Conservation (phyloP, 1,140 invertebrate species). For the Ladona fulva region DNA sequence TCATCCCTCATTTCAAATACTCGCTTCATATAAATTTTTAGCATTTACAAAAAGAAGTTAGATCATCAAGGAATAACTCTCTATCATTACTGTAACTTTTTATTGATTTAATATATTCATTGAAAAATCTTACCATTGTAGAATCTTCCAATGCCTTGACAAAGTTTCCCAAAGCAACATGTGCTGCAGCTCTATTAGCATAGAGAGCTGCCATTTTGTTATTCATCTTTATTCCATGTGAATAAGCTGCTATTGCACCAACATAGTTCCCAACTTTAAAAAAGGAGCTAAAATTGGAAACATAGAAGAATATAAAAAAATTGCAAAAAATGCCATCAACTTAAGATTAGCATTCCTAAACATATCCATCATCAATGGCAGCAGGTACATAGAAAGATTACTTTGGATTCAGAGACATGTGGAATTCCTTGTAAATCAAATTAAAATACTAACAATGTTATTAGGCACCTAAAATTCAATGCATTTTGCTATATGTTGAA, state of each 20-base stretch:
- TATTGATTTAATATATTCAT: neutral
- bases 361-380: too few species aligned
- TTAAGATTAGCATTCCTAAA: conserved; percentile 15
- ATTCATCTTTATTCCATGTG: conserved; percentile 64
- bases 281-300: conserved; percentile 48
- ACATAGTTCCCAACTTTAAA: conserved; percentile 63
- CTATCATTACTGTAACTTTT: neutral
- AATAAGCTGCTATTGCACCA: conserved; percentile 71
- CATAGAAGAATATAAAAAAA: conserved; percentile 13
- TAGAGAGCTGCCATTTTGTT: conserved; percentile 64
- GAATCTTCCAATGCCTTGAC: conserved; percentile 56
- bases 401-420: too few species aligned
- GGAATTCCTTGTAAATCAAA: too few species aligned
- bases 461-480: too few species aligned
- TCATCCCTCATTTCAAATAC: too few species aligned
- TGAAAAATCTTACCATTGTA: conserved; percentile 41
- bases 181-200: conserved; percentile 63
- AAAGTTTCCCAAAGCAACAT: conserved; percentile 63
- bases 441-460: too few species aligned
- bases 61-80: neutral
- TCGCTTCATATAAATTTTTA: too few species aligned
- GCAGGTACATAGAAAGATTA: too few species aligned
- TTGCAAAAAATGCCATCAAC: conserved; percentile 11
- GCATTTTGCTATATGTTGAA: too few species aligned
- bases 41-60: too few species aligned